phyloP scores from a whole-genome alignment of 2,113 vertebrate genomes.

The Hippopotamus amphibius region DNA sequence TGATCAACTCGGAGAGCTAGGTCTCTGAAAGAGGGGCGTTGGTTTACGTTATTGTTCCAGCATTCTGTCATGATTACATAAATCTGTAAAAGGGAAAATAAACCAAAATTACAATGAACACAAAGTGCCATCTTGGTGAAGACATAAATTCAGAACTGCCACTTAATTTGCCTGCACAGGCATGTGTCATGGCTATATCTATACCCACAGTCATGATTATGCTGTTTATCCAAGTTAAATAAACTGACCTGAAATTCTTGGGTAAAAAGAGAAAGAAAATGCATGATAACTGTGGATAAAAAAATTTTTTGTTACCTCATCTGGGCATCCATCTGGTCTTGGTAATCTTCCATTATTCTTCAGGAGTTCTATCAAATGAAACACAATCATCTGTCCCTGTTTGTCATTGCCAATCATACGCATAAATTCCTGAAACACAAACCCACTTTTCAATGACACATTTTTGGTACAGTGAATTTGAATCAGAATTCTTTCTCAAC shows the following conservation, averaged over 20 bases:
- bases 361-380: conserved; percentile 96
- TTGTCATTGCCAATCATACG: conserved; percentile 98
- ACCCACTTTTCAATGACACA: conserved; percentile 27
- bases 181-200: not conserved
- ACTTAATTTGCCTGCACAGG: not conserved
- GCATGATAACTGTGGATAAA: conserved; percentile 16
- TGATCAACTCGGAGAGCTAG: conserved; percentile 91
- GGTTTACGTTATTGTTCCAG: conserved; percentile 91
- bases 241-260: conserved; percentile 27
- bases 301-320: conserved; percentile 88
- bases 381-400: conserved; percentile 99
- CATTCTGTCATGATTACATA: conserved; percentile 94
- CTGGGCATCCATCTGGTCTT: conserved; percentile 92
- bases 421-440: conserved; percentile 95
- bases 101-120: conserved; percentile 53
- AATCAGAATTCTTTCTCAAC: conserved; percentile 39
- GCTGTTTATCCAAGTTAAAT: conserved; percentile 32
- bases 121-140: not conserved
- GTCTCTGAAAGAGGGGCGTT: conserved; percentile 92
- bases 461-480: conserved; percentile 37
- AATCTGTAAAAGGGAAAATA: conserved; percentile 88
- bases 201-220: not conserved
- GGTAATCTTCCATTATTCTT: conserved; percentile 94
- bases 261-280: conserved; percentile 52
- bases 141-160: not conserved